Percentiles rank a stretch among this genome's conserved stretches.
phyloP scores from a whole-genome alignment of 2,113 vertebrate species.

The Paradisaea rubra region DNA sequence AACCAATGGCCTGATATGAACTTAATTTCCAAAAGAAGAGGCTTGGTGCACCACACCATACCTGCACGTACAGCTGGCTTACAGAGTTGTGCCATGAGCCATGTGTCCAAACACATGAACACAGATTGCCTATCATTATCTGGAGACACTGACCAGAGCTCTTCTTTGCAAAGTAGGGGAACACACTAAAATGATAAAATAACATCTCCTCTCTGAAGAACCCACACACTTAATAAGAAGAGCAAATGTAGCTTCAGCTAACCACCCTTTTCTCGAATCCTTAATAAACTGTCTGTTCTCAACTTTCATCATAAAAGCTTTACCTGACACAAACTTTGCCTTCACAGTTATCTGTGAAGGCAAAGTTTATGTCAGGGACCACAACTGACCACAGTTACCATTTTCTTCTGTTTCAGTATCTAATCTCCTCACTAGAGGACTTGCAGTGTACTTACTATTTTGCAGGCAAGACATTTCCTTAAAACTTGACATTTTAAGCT shows the following conservation, averaged over 20 bases:
- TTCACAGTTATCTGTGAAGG: background rate
- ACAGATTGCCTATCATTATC: background rate
- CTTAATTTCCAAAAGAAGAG: background rate
- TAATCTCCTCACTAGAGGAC: background rate
- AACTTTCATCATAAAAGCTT: background rate
- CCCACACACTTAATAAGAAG: background rate
- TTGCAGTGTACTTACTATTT: background rate
- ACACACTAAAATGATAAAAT: background rate
- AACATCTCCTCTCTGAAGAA: background rate
- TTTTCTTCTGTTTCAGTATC: background rate
- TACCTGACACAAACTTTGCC: background rate
- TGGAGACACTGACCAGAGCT: background rate
- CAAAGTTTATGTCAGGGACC: background rate
- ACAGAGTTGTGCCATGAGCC: background rate
- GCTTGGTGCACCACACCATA: background rate
- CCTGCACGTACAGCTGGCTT: background rate
- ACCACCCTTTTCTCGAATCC: background rate
- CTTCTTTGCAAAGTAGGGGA: fast-evolving
- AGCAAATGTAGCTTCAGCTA: background rate
- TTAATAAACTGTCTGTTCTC: background rate
- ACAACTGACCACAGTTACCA: background rate
- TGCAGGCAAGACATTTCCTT: background rate
- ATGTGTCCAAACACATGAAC: background rate
- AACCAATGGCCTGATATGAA: background rate
- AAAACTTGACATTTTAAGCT: background rate